These are phyloP conservation scores for Axea sp. DNA, from an alignment of 2,888 invertebrate species.

Conservation along the genomic window DNA sequence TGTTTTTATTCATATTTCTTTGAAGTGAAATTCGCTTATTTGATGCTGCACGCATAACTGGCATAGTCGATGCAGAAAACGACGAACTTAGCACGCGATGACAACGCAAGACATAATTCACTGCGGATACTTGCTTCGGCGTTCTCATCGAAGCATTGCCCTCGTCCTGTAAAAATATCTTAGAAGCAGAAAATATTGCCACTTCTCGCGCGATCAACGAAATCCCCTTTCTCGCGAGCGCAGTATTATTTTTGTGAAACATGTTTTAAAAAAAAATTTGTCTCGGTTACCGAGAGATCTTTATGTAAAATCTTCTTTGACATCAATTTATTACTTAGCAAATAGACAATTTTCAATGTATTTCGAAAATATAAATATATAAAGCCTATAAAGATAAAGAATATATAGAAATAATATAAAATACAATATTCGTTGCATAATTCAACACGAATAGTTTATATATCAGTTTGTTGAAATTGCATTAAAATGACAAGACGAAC, in stretches of 20 bases:
- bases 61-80: slow-evolving; percentile 58
- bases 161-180: slow-evolving; percentile 76
- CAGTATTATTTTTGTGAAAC: slow-evolving; percentile 61
- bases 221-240: slow-evolving; percentile 60
- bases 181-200: slow-evolving; percentile 63
- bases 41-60: slow-evolving; percentile 53
- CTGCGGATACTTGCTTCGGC: slow-evolving; percentile 56
- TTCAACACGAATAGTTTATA: no score
- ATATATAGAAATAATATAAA: no score
- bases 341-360: no score
- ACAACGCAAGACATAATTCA: slow-evolving; percentile 64
- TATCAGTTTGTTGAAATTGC: no score
- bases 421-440: no score
- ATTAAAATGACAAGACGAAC: no score
- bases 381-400: no score
- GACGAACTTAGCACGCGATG: slow-evolving; percentile 61
- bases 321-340: no score
- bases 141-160: slow-evolving; percentile 73
- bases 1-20: slow-evolving; percentile 48
- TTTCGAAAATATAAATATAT: no score
- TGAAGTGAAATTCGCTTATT: slow-evolving; percentile 47
- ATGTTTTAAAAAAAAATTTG: slow-evolving; percentile 17
- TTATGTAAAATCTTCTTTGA: no score
- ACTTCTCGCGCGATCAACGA: slow-evolving; percentile 57
- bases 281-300: no score